Percentiles rank a stretch among this genome's conserved stretches.
These are phyloP conservation scores for Polyergus mexicanus DNA, from an alignment of 1,140 invertebrate genomes.

Conservation along the genomic window DNA sequence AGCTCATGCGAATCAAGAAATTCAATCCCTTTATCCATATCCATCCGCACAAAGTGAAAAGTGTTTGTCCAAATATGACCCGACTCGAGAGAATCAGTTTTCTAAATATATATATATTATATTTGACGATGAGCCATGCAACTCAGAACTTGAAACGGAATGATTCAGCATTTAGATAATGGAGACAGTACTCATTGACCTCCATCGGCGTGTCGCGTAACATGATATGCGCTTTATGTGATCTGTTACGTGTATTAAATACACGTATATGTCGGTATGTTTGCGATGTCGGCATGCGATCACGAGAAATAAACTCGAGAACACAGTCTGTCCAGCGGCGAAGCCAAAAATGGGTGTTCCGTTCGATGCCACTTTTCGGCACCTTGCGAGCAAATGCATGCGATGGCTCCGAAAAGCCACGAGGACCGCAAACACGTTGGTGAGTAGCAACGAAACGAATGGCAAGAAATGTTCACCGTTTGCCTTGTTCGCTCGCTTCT, in stretches of 20 bases:
- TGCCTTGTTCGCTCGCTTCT: conserved; percentile 7
- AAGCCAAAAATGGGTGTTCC: not conserved
- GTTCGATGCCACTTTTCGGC: not conserved
- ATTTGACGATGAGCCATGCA: not conserved
- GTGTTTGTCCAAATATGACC: not conserved
- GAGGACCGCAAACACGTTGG: conserved; percentile 12
- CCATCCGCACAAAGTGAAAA: not conserved
- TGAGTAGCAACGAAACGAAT: conserved; percentile 3
- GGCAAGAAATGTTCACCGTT: not conserved
- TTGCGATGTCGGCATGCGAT: not conserved
- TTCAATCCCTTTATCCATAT: not conserved
- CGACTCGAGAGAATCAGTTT: not conserved
- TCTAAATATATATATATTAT: not conserved
- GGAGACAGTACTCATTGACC: not conserved
- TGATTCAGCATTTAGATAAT: not conserved
- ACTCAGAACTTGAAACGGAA: not conserved
- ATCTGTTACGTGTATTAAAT: not conserved
- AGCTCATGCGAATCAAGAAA: not conserved
- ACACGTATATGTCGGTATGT: not conserved
- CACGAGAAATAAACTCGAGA: not conserved
- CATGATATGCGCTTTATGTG: not conserved
- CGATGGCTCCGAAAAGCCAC: conserved; percentile 3
- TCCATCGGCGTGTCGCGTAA: not conserved
- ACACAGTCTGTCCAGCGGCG: too few species aligned
- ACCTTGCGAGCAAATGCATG: not conserved